Evolutionary conservation across 2,797 vertebrate species (phyloP), one percentile per base, ranked within the genome.

Genomic region (Glyptemys insculpta): DNA sequence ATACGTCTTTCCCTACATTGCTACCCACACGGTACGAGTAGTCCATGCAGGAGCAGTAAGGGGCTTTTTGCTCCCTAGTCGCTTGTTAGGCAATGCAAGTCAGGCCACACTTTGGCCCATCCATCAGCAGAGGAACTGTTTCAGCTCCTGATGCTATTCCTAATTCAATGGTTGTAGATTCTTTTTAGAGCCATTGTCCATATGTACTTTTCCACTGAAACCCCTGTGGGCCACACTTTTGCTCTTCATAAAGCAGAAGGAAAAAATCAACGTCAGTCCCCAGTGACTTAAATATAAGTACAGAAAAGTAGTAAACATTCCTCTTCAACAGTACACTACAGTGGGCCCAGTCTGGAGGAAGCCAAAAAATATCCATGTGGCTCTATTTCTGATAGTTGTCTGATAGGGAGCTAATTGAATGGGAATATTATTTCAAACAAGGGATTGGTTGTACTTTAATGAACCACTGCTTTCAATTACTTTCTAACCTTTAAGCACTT

Each of bases 341-440:
- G 6, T 1, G 1, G 31, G 50, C 65, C 3, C 68, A 19, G 41
- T 93, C 68, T 44, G 53, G 72, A 53, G 52, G 50, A 37, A 50
- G 7, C 12, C 65, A 19, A 8, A 44, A 93, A 86, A 18, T 14
- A 52, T 4, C 59, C 8, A 79, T 81, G 14, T 86, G 90, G 54
- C 23, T 74, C n/a, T 79, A 8, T 37, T 87, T 85, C 37, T 86
- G 15, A 50, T 91, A 37, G n/a, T 53, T 92, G 80, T 44, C 85
- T 84, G 80, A 80, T 5, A 6, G 15, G 3, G 1, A 94, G 29
- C 1, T 83, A 89, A 91, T 87, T 88, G 53, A 89, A 88, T 2
- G 3, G 37, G 25, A 88, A 5, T 74, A 90, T 83, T 56, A 84
- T 11, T 80, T 93, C 7, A 85, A 90, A 94, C 27, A 72, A 89